Conservation (phyloP, 2,797 vertebrate species). For the Poeciliopsis presidionis region DNA sequence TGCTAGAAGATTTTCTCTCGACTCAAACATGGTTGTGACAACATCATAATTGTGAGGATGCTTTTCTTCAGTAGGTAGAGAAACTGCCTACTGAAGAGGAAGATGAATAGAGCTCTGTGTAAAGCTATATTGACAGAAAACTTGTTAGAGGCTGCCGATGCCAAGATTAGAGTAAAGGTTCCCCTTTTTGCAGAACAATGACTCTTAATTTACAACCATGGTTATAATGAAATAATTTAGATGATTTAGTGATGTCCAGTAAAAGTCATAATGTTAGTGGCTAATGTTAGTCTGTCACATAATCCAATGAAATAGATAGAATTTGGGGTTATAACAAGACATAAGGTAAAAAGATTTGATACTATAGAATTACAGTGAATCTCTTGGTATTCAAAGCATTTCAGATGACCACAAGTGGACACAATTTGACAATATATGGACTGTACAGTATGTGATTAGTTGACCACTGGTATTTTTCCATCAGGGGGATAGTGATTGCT, state of each 20-base stretch:
- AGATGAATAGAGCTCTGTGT: neutral
- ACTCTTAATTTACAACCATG: neutral
- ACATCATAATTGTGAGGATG: neutral
- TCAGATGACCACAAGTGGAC: slow-evolving; percentile 37
- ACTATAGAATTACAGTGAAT: neutral
- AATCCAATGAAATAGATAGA: neutral
- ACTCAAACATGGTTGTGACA: neutral
- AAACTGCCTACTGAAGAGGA: neutral
- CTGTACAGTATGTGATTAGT: neutral
- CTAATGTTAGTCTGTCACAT: too few species aligned
- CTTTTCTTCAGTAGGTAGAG: neutral
- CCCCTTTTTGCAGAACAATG: neutral
- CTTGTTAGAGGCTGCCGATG: neutral
- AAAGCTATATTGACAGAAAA: neutral
- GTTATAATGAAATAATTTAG: too few species aligned
- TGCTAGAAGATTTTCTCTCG: neutral
- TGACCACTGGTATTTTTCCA: slow-evolving; percentile 63
- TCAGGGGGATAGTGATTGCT: slow-evolving; percentile 34
- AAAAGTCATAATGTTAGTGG: neutral
- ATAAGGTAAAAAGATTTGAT: neutral
- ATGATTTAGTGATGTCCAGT: neutral
- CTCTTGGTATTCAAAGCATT: slow-evolving; percentile 14
- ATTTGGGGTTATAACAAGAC: neutral
- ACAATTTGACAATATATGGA: slow-evolving; percentile 18
- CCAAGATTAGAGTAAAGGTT: neutral